These are phyloP conservation scores for Saccostrea echinata DNA, from an alignment of 1,140 invertebrate genomes.

Conservation along the genomic window DNA sequence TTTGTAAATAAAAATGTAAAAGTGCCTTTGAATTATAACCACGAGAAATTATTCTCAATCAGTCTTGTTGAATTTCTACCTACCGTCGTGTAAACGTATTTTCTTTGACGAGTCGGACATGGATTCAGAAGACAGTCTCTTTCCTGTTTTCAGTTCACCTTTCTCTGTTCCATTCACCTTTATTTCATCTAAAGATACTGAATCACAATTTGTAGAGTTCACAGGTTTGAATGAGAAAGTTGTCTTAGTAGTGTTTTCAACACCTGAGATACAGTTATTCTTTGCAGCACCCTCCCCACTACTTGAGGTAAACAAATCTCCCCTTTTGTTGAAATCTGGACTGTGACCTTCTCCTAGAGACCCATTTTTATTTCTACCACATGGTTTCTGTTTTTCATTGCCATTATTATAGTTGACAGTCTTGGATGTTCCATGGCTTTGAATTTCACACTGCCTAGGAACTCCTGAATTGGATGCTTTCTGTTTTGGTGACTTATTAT, in stretches of 20 bases:
- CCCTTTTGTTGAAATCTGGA: not conserved
- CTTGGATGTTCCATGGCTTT: not conserved
- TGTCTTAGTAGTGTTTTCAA: not conserved
- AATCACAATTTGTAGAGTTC: not conserved
- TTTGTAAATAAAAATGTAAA: no score
- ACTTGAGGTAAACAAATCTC: not conserved
- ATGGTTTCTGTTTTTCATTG: not conserved
- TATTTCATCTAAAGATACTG: not conserved
- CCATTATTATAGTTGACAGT: not conserved
- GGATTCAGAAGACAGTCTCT: slow-evolving; percentile 45
- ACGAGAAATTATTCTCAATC: no score
- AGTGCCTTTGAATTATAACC: no score
- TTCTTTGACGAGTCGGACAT: not conserved
- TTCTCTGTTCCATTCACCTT: not conserved
- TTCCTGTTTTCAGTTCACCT: not conserved
- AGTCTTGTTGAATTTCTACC: not conserved
- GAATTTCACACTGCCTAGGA: not conserved
- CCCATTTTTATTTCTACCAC: not conserved
- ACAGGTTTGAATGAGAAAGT: not conserved
- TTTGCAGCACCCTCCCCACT: not conserved
- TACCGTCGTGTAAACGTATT: slow-evolving; percentile 17
- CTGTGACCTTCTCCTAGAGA: not conserved
- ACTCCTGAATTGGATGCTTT: not conserved
- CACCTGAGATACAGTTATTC: not conserved
- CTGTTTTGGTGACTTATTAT: not conserved